Percentiles rank a stretch among this genome's conserved stretches.
These are phyloP conservation scores for Hypothenemus hampei DNA, from an alignment of 1,140 invertebrate genomes.

Conservation along the genomic window DNA sequence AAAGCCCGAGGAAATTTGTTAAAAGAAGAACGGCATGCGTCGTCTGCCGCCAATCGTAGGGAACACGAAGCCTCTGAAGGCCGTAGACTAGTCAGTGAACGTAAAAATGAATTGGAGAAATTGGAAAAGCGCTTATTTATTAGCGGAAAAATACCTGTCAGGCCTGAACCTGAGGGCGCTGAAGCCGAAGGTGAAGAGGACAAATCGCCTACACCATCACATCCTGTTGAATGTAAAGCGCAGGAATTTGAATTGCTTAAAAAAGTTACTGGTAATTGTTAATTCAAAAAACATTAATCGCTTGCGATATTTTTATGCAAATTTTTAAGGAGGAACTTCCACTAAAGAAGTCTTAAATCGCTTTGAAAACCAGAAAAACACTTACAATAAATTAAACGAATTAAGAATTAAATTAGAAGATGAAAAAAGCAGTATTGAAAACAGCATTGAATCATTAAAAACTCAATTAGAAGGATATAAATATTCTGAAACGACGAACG, in stretches of 20 bases:
- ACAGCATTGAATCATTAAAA: slow-evolving; percentile 59
- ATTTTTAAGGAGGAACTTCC: slow-evolving; percentile 58
- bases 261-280: slow-evolving; percentile 58
- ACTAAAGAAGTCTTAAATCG: slow-evolving; percentile 67
- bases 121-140: slow-evolving; percentile 67
- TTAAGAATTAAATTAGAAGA: slow-evolving; percentile 64
- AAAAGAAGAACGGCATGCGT: slow-evolving; percentile 61
- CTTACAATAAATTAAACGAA: slow-evolving; percentile 60
- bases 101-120: slow-evolving; percentile 63
- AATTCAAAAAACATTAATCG: not conserved
- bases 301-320: not conserved
- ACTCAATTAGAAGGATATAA: slow-evolving; percentile 69
- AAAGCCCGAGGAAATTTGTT: slow-evolving; percentile 59
- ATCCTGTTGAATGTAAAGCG: slow-evolving; percentile 54
- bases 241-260: slow-evolving; percentile 66
- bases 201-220: slow-evolving; percentile 37
- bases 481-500: slow-evolving; percentile 72
- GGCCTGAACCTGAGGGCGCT: slow-evolving; percentile 42
- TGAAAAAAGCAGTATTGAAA: slow-evolving; percentile 66
- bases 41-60: slow-evolving; percentile 57
- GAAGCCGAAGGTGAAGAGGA: slow-evolving; percentile 38
- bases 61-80: slow-evolving; percentile 58
- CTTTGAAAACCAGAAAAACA: slow-evolving; percentile 66
- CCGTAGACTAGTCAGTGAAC: slow-evolving; percentile 60
- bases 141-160: slow-evolving; percentile 26